phyloP scores from a whole-genome alignment of 37 sponge, comb jelly and placozoan species.

The Oscarella lobularis region DNA sequence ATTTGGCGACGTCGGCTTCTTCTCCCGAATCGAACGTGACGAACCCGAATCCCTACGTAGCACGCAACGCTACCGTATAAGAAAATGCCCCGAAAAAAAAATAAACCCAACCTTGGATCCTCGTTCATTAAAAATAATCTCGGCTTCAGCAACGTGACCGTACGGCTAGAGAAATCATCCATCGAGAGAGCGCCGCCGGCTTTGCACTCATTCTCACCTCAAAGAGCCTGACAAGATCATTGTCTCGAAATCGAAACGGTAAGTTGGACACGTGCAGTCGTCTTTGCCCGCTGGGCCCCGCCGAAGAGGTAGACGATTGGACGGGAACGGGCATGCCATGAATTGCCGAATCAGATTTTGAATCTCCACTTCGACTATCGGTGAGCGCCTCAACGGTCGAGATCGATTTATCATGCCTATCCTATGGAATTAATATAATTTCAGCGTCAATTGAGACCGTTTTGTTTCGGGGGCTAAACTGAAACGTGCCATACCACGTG shows the following conservation, averaged over 20 bases:
- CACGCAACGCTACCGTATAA: background rate
- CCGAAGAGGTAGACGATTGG: background rate
- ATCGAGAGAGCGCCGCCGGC: too few species aligned
- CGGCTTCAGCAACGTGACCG: constrained; percentile 75
- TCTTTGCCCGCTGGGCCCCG: constrained; percentile 19
- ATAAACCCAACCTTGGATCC: constrained; percentile 58
- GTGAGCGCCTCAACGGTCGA: too few species aligned
- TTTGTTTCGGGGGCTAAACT: too few species aligned
- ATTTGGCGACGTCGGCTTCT: constrained; percentile 57
- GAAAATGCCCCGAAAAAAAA: background rate
- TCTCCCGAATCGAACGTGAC: constrained; percentile 70
- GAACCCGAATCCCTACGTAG: constrained; percentile 81
- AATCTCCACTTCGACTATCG: too few species aligned
- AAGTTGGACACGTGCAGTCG: constrained; percentile 92
- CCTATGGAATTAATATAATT: too few species aligned
- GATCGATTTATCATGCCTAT: too few species aligned
- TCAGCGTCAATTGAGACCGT: too few species aligned
- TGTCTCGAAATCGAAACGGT: constrained; percentile 85
- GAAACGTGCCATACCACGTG: too few species aligned
- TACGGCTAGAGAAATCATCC: constrained; percentile 69
- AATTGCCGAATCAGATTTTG: too few species aligned
- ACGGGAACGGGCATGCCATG: background rate
- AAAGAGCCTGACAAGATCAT: constrained; percentile 73
- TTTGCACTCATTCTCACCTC: constrained; percentile 63
- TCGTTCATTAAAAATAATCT: constrained; percentile 92